These are phyloP conservation scores for Plagiodera versicolora DNA, from an alignment of 2,888 invertebrate species.

Conservation along the genomic window DNA sequence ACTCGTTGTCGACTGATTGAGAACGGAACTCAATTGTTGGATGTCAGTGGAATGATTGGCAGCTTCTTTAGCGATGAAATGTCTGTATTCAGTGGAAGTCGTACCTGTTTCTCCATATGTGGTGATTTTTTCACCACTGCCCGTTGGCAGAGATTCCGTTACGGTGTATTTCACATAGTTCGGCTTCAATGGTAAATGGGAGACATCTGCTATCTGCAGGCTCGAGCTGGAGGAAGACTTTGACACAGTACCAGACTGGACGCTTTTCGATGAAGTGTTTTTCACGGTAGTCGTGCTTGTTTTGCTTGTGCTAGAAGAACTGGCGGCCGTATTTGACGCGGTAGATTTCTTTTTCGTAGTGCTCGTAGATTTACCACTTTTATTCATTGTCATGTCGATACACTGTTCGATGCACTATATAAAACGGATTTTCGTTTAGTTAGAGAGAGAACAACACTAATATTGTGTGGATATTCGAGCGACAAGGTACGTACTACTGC, in stretches of 20 bases:
- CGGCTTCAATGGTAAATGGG: constrained; percentile 50
- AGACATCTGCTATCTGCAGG: constrained; percentile 52
- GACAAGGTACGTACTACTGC: constrained; percentile 33
- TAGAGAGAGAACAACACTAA: constrained; percentile 35
- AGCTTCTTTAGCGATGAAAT: constrained; percentile 47
- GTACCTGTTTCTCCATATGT: constrained; percentile 48
- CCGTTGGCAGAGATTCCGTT: constrained; percentile 50
- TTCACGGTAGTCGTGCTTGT: constrained; percentile 37
- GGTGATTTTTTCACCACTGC: constrained; percentile 52
- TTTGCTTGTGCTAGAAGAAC: constrained; percentile 34
- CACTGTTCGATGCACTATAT: constrained; percentile 21
- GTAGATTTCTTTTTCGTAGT: constrained; percentile 44
- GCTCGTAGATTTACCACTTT: constrained; percentile 38
- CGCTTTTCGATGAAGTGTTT: constrained; percentile 29
- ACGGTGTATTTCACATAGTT: constrained; percentile 50
- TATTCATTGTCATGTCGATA: constrained; percentile 47
- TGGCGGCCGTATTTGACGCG: constrained; percentile 25
- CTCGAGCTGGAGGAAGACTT: constrained; percentile 52
- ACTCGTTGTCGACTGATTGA: constrained; percentile 48
- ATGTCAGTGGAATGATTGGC: constrained; percentile 43
- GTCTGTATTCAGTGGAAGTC: constrained; percentile 51
- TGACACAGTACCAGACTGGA: constrained; percentile 40
- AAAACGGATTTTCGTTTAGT: constrained; percentile 22
- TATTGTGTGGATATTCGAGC: constrained; percentile 21
- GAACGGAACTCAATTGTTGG: constrained; percentile 50